Percentiles rank a stretch among this genome's conserved stretches.
phyloP scores from a whole-genome alignment of 2,113 vertebrate genomes.

The Falco punctatus region DNA sequence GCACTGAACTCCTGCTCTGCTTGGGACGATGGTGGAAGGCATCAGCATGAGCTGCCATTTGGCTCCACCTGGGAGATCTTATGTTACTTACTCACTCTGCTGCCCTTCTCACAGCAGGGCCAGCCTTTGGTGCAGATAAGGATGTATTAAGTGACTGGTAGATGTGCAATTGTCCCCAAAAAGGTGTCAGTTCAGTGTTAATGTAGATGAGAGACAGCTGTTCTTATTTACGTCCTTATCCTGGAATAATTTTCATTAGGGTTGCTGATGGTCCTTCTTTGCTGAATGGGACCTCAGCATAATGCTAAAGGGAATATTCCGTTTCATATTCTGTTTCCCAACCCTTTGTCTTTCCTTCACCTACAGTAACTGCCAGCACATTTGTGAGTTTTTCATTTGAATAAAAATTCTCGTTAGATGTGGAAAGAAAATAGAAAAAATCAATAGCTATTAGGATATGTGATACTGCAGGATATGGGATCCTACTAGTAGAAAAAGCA shows the following conservation, averaged over 20 bases:
- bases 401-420: constrained; percentile 38
- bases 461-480: neutral
- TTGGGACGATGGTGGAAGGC: neutral
- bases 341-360: neutral
- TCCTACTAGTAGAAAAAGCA: neutral
- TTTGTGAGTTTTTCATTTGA: constrained; percentile 35
- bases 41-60: neutral
- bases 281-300: neutral
- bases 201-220: neutral
- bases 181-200: neutral
- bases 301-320: neutral
- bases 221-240: neutral
- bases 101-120: neutral
- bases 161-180: neutral
- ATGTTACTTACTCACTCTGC: neutral
- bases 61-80: neutral
- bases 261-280: neutral
- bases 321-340: neutral
- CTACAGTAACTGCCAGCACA: neutral
- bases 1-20: neutral
- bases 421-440: constrained; percentile 40
- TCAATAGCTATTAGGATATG: constrained; percentile 38
- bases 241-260: neutral
- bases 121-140: neutral
- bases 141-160: neutral